Base-by-base conservation (phyloP, 2,888 invertebrate species). In the Drosophila mettleri region DNA sequence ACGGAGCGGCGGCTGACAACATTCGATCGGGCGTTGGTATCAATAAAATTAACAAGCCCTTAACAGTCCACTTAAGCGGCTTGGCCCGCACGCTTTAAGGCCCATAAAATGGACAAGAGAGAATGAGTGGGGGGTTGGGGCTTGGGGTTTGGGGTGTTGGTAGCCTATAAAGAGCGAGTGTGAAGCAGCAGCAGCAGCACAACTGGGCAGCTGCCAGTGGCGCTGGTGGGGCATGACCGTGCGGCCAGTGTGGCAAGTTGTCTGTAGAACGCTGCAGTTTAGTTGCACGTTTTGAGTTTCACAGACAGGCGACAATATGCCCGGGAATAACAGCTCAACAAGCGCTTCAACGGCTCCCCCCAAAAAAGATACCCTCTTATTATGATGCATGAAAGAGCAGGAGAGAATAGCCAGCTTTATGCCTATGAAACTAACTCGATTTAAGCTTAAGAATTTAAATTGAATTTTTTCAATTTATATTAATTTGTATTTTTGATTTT, bases 241-340 rank as follows among this genome's bases (percentile, higher is more conserved):
- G 39, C 38, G 57, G 39, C 58, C 71, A 75, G 55, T 49, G 64
- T 43, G 46, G 46, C 62, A 69, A 64, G 59, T 77, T 77, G 77
- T 36, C 64, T 73, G 48, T 61, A 49, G 68, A 82, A 74, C 72
- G 84, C 67, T 51, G 69, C 78, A 70, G 66, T 80, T 74, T 74
- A 70, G 73, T 60, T 64, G 81, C 79, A 84, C 76, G 85, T 86
- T 86, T 84, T 69, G 59, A 86, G 76, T 84, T 81, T 61, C 65
- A 74, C 43, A 60, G 55, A 41, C 61, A 33, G 18, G 46, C 73
- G 54, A 54, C 77, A 67, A 60, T n/a, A n/a, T 62, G 57, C 49
- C 43, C 43, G 14, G 36, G 39, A 36, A 49, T 36, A 38, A 38
- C 36, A 33, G 48, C 34, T 51, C 49, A 36, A 52, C 36, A 18